Base-by-base conservation (phyloP, 1,140 invertebrate genomes). In the Scylla paramamosain region DNA sequence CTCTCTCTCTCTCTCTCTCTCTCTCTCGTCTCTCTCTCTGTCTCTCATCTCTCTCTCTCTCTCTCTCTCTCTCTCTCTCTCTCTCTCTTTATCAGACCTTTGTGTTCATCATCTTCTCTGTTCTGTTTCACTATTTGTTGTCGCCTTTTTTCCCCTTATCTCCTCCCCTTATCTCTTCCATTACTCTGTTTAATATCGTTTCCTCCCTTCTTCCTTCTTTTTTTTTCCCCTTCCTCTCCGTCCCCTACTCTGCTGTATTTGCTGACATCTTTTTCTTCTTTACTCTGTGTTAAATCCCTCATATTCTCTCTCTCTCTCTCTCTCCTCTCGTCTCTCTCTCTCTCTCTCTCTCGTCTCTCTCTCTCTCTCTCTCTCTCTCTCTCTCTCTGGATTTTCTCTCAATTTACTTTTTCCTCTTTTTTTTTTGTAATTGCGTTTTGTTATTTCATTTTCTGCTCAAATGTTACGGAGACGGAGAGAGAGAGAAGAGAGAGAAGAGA, bases 21-120 rank as follows among this genome's bases (percentile, higher is more conserved):
- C 67, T n/a, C 52, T 77, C n/a, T 77, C 6, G 6, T 77, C 67
- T n/a, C n/a, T n/a, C n/a, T n/a, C n/a, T 12, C n/a, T 77, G 7
- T 77, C n/a, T n/a, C 6, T n/a, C 20, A 52, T 77, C 67, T n/a
- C n/a, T n/a, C n/a, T n/a, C n/a, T 12, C n/a, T 77, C 67, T 77
- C n/a, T n/a, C 6, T n/a, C 20, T n/a, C 67, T 77, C 20, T 59
- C 20, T 59, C 12, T 77, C n/a, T n/a, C 6, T n/a, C 20, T n/a
- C 67, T 77, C 67, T 77, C 67, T 20, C 39, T 77, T n/a, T 77
- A n/a, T 77, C 67, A n/a, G 67, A 77, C 20, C 67, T 77, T 77
- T 77, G 67, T 77, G 67, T 77, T 77, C 67, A 20, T 77, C 67
- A 77, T 77, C 67, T 77, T n/a, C 67, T 77, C 67, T 77, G 67